Evolutionary conservation across 2,888 invertebrate species (phyloP).

Genomic region (Pollenia labialis): DNA sequence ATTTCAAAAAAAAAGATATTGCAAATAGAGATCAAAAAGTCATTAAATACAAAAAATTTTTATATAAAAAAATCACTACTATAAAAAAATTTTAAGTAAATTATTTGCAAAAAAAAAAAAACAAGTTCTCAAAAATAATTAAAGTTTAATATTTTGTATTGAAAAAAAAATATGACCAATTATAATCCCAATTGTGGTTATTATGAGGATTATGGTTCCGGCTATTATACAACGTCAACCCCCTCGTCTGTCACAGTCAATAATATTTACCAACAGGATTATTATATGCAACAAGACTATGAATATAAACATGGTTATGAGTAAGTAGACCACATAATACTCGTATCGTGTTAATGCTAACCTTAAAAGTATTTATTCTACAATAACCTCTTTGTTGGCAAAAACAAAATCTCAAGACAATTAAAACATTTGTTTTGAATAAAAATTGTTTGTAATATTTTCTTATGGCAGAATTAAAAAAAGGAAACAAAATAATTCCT

Average conservation of each 20-base stretch:
- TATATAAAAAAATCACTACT: background rate
- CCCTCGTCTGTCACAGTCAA: conserved; percentile 76
- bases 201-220: conserved; percentile 81
- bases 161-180: conserved; percentile 79
- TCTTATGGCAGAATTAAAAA: conserved; percentile 25
- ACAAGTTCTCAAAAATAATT: background rate
- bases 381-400: background rate
- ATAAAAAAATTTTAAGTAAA: background rate
- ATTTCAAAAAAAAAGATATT: background rate
- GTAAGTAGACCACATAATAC: conserved; percentile 78
- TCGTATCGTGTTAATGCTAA: background rate
- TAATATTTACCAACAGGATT: conserved; percentile 83
- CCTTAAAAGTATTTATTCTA: background rate
- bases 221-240: conserved; percentile 78
- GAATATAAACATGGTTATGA: conserved; percentile 83
- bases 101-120: conserved; percentile 10
- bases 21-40: conserved; percentile 53
- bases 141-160: conserved; percentile 34
- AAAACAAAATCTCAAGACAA: conserved; percentile 27
- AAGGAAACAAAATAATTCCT: background rate
- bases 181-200: conserved; percentile 84
- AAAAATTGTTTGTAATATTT: background rate
- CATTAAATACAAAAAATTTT: conserved; percentile 32
- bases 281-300: conserved; percentile 83
- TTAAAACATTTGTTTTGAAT: conserved; percentile 1